phyloP scores from a whole-genome alignment of 2,113 vertebrate species.

The Ceyx margarethae region DNA sequence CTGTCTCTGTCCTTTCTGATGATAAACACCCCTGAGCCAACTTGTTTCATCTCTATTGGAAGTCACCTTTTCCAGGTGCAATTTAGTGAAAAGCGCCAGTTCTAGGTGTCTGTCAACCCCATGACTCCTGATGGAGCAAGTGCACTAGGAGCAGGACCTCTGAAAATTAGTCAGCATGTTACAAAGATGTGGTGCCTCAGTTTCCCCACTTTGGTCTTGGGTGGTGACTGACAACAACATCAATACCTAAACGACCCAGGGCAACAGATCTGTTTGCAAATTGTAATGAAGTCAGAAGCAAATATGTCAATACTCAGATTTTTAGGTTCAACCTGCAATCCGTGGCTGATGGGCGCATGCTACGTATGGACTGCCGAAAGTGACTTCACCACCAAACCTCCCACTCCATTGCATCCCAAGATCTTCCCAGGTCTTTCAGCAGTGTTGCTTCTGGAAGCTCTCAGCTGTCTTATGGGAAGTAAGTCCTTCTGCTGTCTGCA shows the following conservation, averaged over 20 bases:
- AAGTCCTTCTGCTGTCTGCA: not conserved
- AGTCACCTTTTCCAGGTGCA: not conserved
- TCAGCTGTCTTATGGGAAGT: not conserved
- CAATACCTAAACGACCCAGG: not conserved
- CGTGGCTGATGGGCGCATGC: not conserved
- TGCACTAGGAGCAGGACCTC: not conserved
- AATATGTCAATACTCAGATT: not conserved
- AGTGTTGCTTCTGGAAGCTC: not conserved
- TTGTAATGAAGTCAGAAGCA: not conserved
- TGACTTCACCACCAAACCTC: not conserved
- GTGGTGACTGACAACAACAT: not conserved
- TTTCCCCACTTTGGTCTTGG: not conserved
- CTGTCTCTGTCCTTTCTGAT: not conserved
- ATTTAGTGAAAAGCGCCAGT: not conserved
- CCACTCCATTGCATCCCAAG: not conserved
- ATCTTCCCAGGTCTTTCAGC: not conserved
- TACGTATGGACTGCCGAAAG: not conserved
- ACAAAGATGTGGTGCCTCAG: not conserved
- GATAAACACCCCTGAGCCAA: not conserved
- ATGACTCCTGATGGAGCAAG: not conserved
- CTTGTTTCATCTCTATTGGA: not conserved
- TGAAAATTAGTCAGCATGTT: not conserved
- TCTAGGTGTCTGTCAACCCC: not conserved
- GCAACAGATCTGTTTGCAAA: not conserved
- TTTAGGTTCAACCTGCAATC: not conserved